Evolutionary conservation across 2,888 invertebrate species (phyloP).

Genomic region (Plagodis pulveraria): DNA sequence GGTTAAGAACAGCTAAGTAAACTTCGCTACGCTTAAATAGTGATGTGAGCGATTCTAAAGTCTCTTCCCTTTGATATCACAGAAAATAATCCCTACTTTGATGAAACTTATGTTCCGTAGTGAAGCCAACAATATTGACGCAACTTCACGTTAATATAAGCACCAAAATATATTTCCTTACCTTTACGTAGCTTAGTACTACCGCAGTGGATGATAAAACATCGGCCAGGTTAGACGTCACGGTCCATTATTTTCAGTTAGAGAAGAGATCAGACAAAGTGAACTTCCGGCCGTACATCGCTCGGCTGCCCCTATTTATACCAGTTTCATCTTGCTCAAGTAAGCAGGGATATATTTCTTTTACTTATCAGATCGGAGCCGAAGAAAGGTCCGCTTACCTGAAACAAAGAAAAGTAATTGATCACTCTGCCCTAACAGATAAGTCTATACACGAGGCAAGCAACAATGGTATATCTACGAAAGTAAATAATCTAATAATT

Average conservation of each 20-base stretch:
- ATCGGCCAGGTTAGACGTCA: constrained; percentile 29
- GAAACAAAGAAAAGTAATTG: constrained; percentile 62
- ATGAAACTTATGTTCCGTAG: too few species aligned
- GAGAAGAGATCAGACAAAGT: constrained; percentile 41
- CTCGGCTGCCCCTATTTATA: constrained; percentile 40
- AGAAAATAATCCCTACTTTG: too few species aligned
- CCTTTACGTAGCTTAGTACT: too few species aligned
- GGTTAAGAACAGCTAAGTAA: too few species aligned
- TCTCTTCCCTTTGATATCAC: too few species aligned
- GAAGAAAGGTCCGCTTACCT: constrained; percentile 60
- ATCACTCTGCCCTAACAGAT: constrained; percentile 50
- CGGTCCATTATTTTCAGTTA: constrained; percentile 40
- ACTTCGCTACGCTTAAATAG: too few species aligned
- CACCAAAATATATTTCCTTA: too few species aligned
- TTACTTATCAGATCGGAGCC: constrained; percentile 51
- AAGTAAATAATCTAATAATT: constrained; percentile 14
- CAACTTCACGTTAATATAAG: too few species aligned
- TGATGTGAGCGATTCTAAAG: too few species aligned
- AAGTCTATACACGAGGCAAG: constrained; percentile 29
- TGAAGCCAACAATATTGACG: too few species aligned
- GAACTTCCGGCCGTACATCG: constrained; percentile 40
- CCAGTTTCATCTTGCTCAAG: constrained; percentile 43
- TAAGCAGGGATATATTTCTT: constrained; percentile 42
- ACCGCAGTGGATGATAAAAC: background rate
- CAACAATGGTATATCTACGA: constrained; percentile 19